Evolutionary conservation across 2,113 vertebrate genomes (phyloP).

Genomic region (Engraulis encrasicolus): DNA sequence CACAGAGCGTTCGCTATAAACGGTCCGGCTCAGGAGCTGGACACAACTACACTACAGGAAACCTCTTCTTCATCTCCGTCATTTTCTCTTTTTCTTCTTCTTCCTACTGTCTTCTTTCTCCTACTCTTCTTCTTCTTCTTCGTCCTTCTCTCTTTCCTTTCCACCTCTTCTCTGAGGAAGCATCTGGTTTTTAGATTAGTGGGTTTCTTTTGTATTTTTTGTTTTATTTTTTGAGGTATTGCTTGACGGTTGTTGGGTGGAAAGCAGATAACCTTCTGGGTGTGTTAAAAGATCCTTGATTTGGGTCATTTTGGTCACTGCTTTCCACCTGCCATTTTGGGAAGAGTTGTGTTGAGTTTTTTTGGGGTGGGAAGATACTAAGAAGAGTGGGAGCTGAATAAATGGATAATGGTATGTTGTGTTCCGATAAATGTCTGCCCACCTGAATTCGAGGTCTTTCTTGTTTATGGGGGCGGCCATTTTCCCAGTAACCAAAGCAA

Average conservation of each 20-base stretch:
- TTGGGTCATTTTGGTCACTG: neutral
- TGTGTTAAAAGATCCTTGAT: constrained; percentile 22
- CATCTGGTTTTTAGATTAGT: constrained; percentile 51
- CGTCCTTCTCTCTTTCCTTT: constrained; percentile 4
- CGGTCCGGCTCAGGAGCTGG: constrained; percentile 96
- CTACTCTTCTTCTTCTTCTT: constrained; percentile 14
- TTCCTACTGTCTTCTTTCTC: neutral
- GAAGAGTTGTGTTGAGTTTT: neutral
- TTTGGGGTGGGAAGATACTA: neutral
- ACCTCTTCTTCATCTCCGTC: constrained; percentile 3
- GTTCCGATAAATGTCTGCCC: neutral
- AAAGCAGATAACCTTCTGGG: constrained; percentile 23
- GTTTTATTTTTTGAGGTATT: constrained; percentile 46
- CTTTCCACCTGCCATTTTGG: neutral
- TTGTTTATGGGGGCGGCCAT: constrained; percentile 40
- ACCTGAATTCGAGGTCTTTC: constrained; percentile 15
- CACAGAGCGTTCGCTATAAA: constrained; percentile 87
- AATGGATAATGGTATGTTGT: constrained; percentile 32
- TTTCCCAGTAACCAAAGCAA: constrained; percentile 48
- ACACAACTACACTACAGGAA: constrained; percentile 72
- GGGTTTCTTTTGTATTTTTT: constrained; percentile 41
- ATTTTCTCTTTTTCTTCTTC: constrained; percentile 24
- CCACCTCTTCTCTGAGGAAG: constrained; percentile 36
- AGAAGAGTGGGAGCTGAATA: neutral
- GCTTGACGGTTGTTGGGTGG: constrained; percentile 53